Evolutionary conservation across 1,140 invertebrate species (phyloP), one percentile per base, ranked within the genome.

Genomic region (Gryllus bimaculatus): DNA sequence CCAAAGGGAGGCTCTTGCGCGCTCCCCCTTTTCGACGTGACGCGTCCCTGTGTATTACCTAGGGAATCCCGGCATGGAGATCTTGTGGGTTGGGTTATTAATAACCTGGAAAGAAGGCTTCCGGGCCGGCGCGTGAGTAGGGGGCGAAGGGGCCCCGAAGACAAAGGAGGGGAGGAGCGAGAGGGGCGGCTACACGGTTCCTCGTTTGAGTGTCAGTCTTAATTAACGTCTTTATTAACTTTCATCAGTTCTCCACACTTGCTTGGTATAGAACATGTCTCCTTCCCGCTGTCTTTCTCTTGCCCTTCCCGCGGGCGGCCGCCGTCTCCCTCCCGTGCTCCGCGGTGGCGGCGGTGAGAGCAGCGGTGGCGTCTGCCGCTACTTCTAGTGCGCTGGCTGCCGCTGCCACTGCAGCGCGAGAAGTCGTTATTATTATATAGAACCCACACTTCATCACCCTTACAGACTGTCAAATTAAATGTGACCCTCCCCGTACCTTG

Each of bases 181-280:
- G 10, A 66, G 54, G 54, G 54, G 54, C 10, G 54, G 54, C 18
- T 66, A 66, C 54, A 66, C 54, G 54, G 66, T 48, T 74, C 10
- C 78, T 78, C 73, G 54, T 78, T 74, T 78, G 73, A 79, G 75
- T 77, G 79, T 76, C 79, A 73, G 79, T 77, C 79, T 79, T 79
- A 79, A 79, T 79, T 76, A 79, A 79, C 48, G 79, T 79, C 79
- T 77, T 79, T 79, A 79, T 79, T 79, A 79, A 80, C 78, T 78
- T 81, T 81, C 79, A 78, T 78, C 79, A 74, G 18, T 39, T 49
- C 75, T 48, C 79, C 39, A 1, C 15, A 21, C 47, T 75, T 47
- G 13, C 74, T 48, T 77, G 18, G 47, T 47, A 47, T 18, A 18
- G 39, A 48, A n/a, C 13, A n/a, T n/a, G 7, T 48, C 48, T 48